Evolutionary conservation across 2,797 vertebrate species (phyloP).

Genomic region (Decapterus maruadsi): DNA sequence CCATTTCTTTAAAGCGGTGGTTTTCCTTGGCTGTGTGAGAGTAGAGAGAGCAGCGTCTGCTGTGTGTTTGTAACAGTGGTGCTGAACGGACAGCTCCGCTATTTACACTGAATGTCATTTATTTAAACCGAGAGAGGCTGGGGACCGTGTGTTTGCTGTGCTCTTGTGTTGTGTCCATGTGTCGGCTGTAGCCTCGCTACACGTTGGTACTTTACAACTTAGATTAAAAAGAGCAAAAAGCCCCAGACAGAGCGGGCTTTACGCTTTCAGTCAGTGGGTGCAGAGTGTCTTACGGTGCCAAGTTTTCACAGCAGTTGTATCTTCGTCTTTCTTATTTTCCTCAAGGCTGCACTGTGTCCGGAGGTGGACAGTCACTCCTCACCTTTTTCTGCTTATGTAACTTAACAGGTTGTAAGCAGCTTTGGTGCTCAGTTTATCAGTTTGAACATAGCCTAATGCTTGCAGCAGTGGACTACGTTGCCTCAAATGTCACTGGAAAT

Average conservation of each 20-base stretch:
- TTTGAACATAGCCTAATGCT: conserved; percentile 10
- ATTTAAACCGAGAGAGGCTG: not conserved
- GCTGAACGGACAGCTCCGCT: conserved; percentile 79
- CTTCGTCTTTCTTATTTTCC: no score
- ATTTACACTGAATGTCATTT: fast-evolving
- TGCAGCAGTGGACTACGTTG: not conserved
- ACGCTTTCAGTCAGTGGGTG: not conserved
- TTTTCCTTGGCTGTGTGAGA: conserved; percentile 17
- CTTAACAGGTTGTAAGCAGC: conserved; percentile 55
- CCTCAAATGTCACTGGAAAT: conserved; percentile 27
- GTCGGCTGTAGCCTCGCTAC: not conserved
- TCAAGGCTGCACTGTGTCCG: conserved; percentile 6
- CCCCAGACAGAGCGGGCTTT: not conserved
- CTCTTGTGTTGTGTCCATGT: not conserved
- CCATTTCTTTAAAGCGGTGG: not conserved
- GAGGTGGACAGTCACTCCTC: conserved; percentile 18
- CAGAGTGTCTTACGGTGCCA: not conserved
- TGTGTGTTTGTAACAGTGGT: conserved; percentile 62
- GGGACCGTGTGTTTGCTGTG: not conserved
- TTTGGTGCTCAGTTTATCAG: conserved; percentile 41
- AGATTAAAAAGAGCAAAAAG: not conserved
- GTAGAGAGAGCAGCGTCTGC: conserved; percentile 17
- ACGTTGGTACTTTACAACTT: conserved; percentile 23
- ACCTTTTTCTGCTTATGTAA: conserved; percentile 61
- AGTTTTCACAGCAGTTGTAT: not conserved